A percentile compares a stretch with the other conserved stretches of the same genome.
Conservation (phyloP, 2,797 vertebrate genomes). For the Melanotaenia parkinsoni region DNA sequence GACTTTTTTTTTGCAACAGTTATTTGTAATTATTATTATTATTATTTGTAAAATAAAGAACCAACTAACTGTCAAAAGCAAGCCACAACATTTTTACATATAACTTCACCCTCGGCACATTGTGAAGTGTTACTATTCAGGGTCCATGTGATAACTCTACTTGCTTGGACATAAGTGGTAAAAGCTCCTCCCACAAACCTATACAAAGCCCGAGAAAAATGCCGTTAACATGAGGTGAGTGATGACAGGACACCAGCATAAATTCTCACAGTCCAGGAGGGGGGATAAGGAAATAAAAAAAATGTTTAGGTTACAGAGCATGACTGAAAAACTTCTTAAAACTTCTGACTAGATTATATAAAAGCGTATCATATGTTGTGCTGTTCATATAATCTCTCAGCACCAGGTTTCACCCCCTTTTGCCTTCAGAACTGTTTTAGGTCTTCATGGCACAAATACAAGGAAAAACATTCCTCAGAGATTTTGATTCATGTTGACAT, state of each 20-base stretch:
- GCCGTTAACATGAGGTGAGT: conserved; percentile 16
- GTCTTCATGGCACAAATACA: too few relatives aligned
- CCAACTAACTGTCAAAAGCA: neutral
- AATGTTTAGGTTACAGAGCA: too few relatives aligned
- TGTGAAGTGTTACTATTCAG: conserved; percentile 27
- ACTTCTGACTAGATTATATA: too few relatives aligned
- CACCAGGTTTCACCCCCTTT: too few relatives aligned
- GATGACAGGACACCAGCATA: conserved; percentile 14
- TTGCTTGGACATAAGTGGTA: conserved; percentile 11
- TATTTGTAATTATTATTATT: too few relatives aligned
- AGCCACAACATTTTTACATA: neutral
- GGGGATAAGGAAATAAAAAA: neutral
- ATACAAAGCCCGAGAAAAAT: conserved; percentile 16
- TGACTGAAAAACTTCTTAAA: too few relatives aligned
- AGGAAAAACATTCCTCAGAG: too few relatives aligned
- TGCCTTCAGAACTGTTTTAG: too few relatives aligned
- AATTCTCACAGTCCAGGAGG: conserved; percentile 3
- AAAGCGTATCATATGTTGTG: too few relatives aligned
- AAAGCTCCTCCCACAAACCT: conserved; percentile 16
- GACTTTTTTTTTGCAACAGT: too few relatives aligned
- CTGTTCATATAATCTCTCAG: too few relatives aligned
- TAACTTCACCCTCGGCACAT: neutral
- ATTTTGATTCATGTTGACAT: too few relatives aligned
- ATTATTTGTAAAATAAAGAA: neutral
- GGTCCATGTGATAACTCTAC: neutral